These are phyloP conservation scores for Nomada hirtipes DNA, from an alignment of 2,888 invertebrate genomes.

Conservation along the genomic window DNA sequence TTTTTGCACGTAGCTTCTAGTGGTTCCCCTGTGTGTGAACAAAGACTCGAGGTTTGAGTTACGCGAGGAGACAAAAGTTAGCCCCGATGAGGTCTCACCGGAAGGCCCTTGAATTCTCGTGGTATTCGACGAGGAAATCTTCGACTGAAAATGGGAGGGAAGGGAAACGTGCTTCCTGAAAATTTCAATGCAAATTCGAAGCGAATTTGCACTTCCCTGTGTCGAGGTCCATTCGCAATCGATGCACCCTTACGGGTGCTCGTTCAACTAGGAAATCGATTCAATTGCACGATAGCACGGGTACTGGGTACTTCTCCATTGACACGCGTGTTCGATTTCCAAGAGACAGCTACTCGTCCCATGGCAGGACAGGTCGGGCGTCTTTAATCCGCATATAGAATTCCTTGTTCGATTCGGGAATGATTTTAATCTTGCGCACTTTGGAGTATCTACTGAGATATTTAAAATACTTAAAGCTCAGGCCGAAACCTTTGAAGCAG, in stretches of 20 bases:
- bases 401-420: background rate
- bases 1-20: slow-evolving; percentile 1
- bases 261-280: slow-evolving; percentile 32
- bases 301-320: slow-evolving; percentile 38
- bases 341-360: slow-evolving; percentile 37
- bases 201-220: background rate
- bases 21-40: background rate
- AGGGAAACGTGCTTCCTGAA: background rate
- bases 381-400: slow-evolving; percentile 3
- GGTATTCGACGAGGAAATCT: background rate
- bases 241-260: slow-evolving; percentile 17
- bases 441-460: background rate
- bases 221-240: background rate
- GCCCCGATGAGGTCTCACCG: background rate
- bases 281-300: slow-evolving; percentile 48
- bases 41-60: slow-evolving; percentile 12
- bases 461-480: background rate
- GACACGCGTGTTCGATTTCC: slow-evolving; percentile 54
- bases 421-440: too few species aligned
- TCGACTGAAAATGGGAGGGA: background rate
- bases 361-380: background rate
- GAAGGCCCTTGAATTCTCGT: background rate
- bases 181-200: slow-evolving; percentile 31
- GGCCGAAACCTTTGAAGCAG: background rate
- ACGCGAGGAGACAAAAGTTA: slow-evolving; percentile 32